phyloP scores from a whole-genome alignment of 1,140 invertebrate species.

The Goniozus legneri region DNA sequence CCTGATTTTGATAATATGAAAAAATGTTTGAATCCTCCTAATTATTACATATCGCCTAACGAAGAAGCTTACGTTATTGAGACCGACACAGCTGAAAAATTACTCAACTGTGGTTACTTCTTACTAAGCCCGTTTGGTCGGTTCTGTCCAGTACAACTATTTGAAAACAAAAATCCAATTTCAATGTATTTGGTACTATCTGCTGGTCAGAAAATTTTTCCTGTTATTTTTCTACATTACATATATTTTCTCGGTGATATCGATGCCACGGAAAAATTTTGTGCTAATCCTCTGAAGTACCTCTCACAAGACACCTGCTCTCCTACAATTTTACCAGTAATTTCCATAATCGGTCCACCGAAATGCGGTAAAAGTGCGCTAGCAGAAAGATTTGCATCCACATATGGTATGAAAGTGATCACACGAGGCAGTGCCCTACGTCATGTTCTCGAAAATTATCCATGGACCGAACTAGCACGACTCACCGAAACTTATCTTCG shows the following conservation, averaged over 20 bases:
- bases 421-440: constrained; percentile 53
- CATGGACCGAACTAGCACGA: constrained; percentile 48
- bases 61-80: constrained; percentile 56
- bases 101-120: constrained; percentile 55
- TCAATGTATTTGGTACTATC: constrained; percentile 52
- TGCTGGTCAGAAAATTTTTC: constrained; percentile 45
- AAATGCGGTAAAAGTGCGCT: constrained; percentile 81
- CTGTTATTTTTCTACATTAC: constrained; percentile 56
- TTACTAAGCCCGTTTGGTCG: constrained; percentile 59
- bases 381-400: constrained; percentile 49
- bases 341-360: constrained; percentile 78
- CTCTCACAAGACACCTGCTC: constrained; percentile 35
- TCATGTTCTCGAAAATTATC: constrained; percentile 48
- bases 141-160: constrained; percentile 59
- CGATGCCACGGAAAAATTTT: constrained; percentile 51
- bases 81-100: constrained; percentile 57
- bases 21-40: too few species aligned
- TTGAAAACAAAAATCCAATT: constrained; percentile 46
- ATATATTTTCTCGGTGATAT: constrained; percentile 58
- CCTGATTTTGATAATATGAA: too few species aligned
- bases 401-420: constrained; percentile 53
- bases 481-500: constrained; percentile 40
- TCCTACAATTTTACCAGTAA: constrained; percentile 60
- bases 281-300: constrained; percentile 56
- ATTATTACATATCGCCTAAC: too few species aligned